Evolutionary conservation across 2,113 vertebrate species (phyloP), one percentile per base, ranked within the genome.

Genomic region (Colistium nudipinnis): DNA sequence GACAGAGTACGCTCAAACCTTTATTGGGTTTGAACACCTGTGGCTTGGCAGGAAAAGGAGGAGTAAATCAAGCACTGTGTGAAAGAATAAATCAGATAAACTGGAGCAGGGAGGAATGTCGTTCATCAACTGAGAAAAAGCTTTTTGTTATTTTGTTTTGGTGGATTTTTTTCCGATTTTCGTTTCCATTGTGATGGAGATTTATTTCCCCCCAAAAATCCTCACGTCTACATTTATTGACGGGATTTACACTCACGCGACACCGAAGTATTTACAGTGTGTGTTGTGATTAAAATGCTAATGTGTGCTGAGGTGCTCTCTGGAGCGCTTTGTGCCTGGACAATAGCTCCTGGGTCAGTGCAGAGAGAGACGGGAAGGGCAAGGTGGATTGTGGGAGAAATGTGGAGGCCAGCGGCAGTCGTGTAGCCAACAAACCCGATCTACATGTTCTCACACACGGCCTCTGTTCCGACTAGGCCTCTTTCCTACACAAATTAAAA

Each of bases 211-310:
- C 25, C 31, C 61, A 30, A 27, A 52, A 69, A 62, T 67, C 31
- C 25, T 49, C 49, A 73, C 39, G 73, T 74, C 28, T 43, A n/a
- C 57, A 61, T 71, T 59, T 70, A 19, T 68, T 38, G 24, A 76
- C 66, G 47, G 36, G 45, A 70, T 70, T 70, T 19, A 62, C 56
- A 47, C 62, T 76, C 56, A 33, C 16, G 20, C 9, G 16, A 43
- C 53, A 53, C 10, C 2, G 25, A 53, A 60, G 60, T 66, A 55
- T 73, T 64, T 81, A 68, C 9, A 6, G 1, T 69, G 51, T 25
- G 57, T 69, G 62, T 68, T 84, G 73, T 85, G 87, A 89, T 90
- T 89, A 89, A 86, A 87, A 90, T 90, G 87, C 82, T 74, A 89
- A 91, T 88, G 52, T 51, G 2, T 25, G 72, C 59, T 41, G 78